These are phyloP conservation scores for Diarsia mendica DNA, from an alignment of 2,888 invertebrate genomes.

Conservation along the genomic window DNA sequence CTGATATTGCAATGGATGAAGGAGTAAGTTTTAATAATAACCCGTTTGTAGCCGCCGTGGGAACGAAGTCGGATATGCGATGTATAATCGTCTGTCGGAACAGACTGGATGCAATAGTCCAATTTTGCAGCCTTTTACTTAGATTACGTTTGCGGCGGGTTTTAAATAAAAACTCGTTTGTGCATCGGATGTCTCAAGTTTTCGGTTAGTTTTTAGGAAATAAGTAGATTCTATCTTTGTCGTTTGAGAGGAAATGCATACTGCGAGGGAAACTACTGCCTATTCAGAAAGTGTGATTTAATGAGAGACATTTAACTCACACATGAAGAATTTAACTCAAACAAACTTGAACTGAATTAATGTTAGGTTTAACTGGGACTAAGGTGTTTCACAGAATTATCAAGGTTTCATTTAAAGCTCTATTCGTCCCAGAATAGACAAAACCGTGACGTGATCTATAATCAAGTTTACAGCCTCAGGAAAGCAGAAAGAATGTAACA, in stretches of 20 bases:
- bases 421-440: slow-evolving; percentile 48
- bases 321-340: slow-evolving; percentile 37
- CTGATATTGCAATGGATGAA: slow-evolving; percentile 71
- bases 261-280: slow-evolving; percentile 44
- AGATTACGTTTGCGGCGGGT: slow-evolving; percentile 83
- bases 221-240: slow-evolving; percentile 38
- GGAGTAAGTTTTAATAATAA: slow-evolving; percentile 89
- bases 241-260: slow-evolving; percentile 46
- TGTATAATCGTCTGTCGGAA: slow-evolving; percentile 89
- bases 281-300: slow-evolving; percentile 57
- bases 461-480: slow-evolving; percentile 63
- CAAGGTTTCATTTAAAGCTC: slow-evolving; percentile 25
- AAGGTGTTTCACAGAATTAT: slow-evolving; percentile 18
- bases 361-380: slow-evolving; percentile 26
- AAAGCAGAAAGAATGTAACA: slow-evolving; percentile 64
- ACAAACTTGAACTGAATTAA: slow-evolving; percentile 21
- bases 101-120: slow-evolving; percentile 89
- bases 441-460: slow-evolving; percentile 62
- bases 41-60: slow-evolving; percentile 89
- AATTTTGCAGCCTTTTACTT: slow-evolving; percentile 90
- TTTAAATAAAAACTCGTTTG: slow-evolving; percentile 80
- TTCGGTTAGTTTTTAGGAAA: slow-evolving; percentile 61
- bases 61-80: slow-evolving; percentile 90
- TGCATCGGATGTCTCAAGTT: slow-evolving; percentile 72
- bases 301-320: slow-evolving; percentile 48